phyloP scores from a whole-genome alignment of 2,888 invertebrate genomes.

The Alitta virens region DNA sequence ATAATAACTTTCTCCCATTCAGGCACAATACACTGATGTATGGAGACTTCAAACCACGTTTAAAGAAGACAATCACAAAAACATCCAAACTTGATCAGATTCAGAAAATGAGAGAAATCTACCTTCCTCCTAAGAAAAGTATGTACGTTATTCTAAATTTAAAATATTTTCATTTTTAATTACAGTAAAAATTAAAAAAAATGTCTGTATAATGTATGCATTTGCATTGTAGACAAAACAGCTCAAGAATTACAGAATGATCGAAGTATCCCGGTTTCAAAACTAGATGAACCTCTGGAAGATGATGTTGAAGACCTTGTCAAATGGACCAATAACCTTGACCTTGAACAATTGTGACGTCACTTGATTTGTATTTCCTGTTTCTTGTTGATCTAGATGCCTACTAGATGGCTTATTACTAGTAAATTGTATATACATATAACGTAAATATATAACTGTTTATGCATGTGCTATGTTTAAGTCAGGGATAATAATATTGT shows the following conservation, averaged over 20 bases:
- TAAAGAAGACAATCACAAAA: conserved; percentile 36
- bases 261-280: too few relatives aligned
- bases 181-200: not conserved
- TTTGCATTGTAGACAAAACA: not conserved
- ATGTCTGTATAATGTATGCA: not conserved
- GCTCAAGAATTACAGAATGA: too few relatives aligned
- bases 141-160: too few relatives aligned
- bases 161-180: not conserved
- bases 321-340: conserved; percentile 48
- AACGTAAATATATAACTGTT: too few relatives aligned
- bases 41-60: conserved; percentile 39
- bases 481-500: too few relatives aligned
- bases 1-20: too few relatives aligned
- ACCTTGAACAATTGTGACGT: conserved; percentile 29
- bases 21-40: conserved; percentile 48
- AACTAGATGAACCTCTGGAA: conserved; percentile 41
- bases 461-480: too few relatives aligned
- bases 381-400: too few relatives aligned
- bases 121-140: conserved; percentile 42
- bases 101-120: conserved; percentile 51
- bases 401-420: too few relatives aligned
- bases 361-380: too few relatives aligned
- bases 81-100: conserved; percentile 44
- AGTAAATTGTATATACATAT: too few relatives aligned
- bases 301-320: conserved; percentile 52